A percentile compares a stretch with the other conserved stretches of the same genome.
These are phyloP conservation scores for Eurois occulta DNA, from an alignment of 2,888 invertebrate genomes.

Conservation along the genomic window DNA sequence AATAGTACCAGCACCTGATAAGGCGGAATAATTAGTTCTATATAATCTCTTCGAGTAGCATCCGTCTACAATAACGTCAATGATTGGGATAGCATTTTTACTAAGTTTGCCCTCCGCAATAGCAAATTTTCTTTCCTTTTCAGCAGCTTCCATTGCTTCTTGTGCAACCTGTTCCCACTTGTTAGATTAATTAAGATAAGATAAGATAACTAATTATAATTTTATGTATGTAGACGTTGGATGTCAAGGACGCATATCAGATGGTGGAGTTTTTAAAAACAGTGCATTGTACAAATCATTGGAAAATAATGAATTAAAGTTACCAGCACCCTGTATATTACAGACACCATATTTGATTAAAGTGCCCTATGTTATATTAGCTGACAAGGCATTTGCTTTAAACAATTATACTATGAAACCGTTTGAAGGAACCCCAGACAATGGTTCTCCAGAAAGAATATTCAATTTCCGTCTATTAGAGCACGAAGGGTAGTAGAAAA, in stretches of 20 bases:
- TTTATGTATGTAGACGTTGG: conserved; percentile 69
- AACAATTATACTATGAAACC: too few species aligned
- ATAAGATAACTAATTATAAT: conserved; percentile 74
- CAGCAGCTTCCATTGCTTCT: too few species aligned
- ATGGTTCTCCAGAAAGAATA: conserved; percentile 20
- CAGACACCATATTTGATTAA: conserved; percentile 62
- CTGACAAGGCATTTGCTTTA: neutral
- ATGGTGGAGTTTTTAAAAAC: conserved; percentile 57
- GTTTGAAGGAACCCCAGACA: too few species aligned
- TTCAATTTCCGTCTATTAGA: conserved; percentile 66
- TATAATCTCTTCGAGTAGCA: too few species aligned
- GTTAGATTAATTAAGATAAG: too few species aligned
- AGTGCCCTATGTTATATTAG: conserved; percentile 20
- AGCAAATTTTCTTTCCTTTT: too few species aligned
- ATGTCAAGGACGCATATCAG: conserved; percentile 54
- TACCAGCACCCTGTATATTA: conserved; percentile 21
- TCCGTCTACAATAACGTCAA: too few species aligned
- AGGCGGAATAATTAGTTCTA: too few species aligned
- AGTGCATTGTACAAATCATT: conserved; percentile 34
- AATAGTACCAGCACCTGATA: too few species aligned
- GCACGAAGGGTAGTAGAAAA: conserved; percentile 61
- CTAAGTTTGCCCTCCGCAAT: too few species aligned
- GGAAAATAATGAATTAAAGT: conserved; percentile 16
- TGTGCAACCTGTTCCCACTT: too few species aligned
- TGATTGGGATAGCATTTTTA: too few species aligned